A percentile compares a stretch with the other conserved stretches of the same genome.
Evolutionary conservation across 1,140 invertebrate species (phyloP).

Genomic region (Periplaneta americana): DNA sequence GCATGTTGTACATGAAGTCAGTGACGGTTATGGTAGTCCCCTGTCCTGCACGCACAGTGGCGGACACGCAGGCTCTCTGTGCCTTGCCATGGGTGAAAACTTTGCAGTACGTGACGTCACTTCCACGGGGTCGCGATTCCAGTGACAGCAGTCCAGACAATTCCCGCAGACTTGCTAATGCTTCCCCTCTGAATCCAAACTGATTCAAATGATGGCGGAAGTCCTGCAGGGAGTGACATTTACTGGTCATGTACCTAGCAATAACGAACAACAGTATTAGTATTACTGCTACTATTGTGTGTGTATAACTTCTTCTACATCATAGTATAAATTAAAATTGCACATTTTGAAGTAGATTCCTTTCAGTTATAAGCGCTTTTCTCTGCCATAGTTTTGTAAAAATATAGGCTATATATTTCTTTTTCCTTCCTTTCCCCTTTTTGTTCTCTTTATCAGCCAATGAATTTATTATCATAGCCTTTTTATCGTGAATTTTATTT

Average conservation of each 20-base stretch:
- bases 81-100: constrained; percentile 40
- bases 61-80: constrained; percentile 28
- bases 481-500: too few relatives aligned
- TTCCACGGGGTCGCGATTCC: constrained; percentile 38
- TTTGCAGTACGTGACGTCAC: constrained; percentile 41
- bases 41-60: constrained; percentile 41
- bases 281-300: too few relatives aligned
- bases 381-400: too few relatives aligned
- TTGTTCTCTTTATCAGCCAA: too few relatives aligned
- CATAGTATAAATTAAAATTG: too few relatives aligned
- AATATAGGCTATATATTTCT: too few relatives aligned
- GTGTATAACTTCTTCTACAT: too few relatives aligned
- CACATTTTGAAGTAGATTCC: too few relatives aligned
- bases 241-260: constrained; percentile 53
- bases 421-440: too few relatives aligned
- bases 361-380: too few relatives aligned
- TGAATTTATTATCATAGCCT: too few relatives aligned
- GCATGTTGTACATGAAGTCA: constrained; percentile 54
- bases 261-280: neutral
- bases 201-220: constrained; percentile 42
- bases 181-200: constrained; percentile 59
- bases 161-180: constrained; percentile 52
- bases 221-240: constrained; percentile 45
- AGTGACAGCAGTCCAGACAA: constrained; percentile 49
- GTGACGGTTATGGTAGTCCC: constrained; percentile 59